These are phyloP conservation scores for Aricia artaxerxes DNA, from an alignment of 2,888 invertebrate species.

Conservation along the genomic window DNA sequence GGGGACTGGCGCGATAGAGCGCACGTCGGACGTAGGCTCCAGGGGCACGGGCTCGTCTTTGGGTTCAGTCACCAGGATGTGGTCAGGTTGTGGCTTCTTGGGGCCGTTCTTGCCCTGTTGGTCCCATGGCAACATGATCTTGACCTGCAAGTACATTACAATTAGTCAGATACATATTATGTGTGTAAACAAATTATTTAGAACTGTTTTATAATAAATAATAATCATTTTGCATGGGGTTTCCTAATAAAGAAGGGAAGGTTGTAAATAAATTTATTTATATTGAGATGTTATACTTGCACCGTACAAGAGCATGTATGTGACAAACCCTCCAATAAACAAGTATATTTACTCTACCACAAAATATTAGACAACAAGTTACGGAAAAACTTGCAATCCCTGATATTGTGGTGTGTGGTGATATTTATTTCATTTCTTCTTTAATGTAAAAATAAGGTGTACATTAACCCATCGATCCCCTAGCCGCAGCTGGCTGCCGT, in stretches of 20 bases:
- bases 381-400: conserved; percentile 61
- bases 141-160: conserved; percentile 82
- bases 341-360: conserved; percentile 66
- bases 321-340: conserved; percentile 71
- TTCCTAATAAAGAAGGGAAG: background rate
- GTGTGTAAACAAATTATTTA: background rate
- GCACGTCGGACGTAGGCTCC: conserved; percentile 88
- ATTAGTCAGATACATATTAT: background rate
- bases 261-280: background rate
- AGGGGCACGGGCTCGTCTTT: conserved; percentile 93
- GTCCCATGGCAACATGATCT: conserved; percentile 99
- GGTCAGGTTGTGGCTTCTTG: conserved; percentile 98
- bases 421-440: background rate
- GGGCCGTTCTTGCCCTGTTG: conserved; percentile 98
- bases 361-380: conserved; percentile 67
- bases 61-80: conserved; percentile 97
- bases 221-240: too few relatives aligned
- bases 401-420: conserved; percentile 73
- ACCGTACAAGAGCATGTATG: conserved; percentile 70
- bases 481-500: too few relatives aligned
- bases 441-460: too few relatives aligned
- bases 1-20: conserved; percentile 83
- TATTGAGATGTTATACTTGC: conserved; percentile 58
- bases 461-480: too few relatives aligned
- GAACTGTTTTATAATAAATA: too few relatives aligned